phyloP scores from a whole-genome alignment of 1,140 invertebrate species.

The Hylaeus anthracinus region DNA sequence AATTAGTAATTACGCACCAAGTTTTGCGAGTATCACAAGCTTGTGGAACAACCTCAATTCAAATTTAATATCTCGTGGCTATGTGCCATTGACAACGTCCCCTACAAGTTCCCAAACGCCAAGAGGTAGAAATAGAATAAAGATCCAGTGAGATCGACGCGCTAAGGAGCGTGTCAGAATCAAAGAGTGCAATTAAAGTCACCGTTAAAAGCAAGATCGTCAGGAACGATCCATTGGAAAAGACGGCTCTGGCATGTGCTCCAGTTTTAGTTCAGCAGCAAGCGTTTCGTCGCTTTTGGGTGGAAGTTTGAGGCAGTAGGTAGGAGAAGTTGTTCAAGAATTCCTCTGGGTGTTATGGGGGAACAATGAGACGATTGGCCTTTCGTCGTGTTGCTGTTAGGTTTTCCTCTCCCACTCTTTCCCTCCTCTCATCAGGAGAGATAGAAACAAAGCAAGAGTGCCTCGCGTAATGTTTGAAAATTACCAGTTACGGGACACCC shows the following conservation, averaged over 20 bases:
- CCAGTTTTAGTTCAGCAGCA: slow-evolving; percentile 6
- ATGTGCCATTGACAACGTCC: no score
- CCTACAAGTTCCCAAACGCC: no score
- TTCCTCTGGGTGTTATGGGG: slow-evolving; percentile 16
- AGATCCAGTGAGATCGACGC: neutral
- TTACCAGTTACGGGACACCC: no score
- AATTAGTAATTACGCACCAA: no score
- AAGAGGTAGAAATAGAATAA: no score
- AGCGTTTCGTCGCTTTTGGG: slow-evolving; percentile 15
- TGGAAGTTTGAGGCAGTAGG: slow-evolving; percentile 7
- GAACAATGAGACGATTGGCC: slow-evolving; percentile 30
- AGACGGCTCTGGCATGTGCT: neutral
- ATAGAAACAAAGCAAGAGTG: no score
- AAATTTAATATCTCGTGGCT: no score
- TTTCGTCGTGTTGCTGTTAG: slow-evolving; percentile 9
- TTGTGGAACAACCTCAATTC: no score
- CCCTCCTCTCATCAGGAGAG: no score
- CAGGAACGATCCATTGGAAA: neutral
- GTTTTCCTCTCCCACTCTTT: neutral
- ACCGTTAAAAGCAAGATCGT: slow-evolving; percentile 15
- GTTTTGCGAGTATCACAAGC: no score
- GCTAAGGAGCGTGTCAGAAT: neutral
- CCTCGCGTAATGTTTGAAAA: no score
- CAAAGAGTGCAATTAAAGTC: slow-evolving; percentile 28
- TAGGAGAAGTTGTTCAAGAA: slow-evolving; percentile 31